Evolutionary conservation across 2,888 invertebrate genomes (phyloP), one percentile per base, ranked within the genome.

Genomic region (Caradrina clavipalpis): DNA sequence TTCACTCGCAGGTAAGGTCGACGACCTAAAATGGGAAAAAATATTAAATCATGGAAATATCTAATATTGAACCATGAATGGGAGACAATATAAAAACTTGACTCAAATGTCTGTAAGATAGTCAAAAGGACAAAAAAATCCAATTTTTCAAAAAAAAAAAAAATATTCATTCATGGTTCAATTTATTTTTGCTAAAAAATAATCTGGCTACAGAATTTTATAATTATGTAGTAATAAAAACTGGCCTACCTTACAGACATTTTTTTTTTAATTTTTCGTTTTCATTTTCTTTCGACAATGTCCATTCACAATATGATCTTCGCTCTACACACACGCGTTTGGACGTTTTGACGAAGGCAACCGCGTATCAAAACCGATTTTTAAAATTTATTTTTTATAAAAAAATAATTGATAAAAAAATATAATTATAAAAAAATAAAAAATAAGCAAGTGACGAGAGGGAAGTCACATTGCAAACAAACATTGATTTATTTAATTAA

Each of bases 211-310:
- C 76, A 79, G 67, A 85, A 84, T 78, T 83, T 69, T 69, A 74
- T 78, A 85, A 84, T 78, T 83, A 68, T 69, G 73, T 78, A 90
- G 86, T 82, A 90, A 90, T 86, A 86, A 88, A 95, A 90, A 87
- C 86, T 77, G 94, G 95, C 96, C 95, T 96, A 96, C 96, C 96
- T 96, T 95, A 96, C 95, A 96, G 95, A 96, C 95, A 95, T 94
- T 94, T 93, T 89, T 65, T 88, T 81, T 49, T 21, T 39, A 54
- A 31, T 60, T 11, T 55, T 81, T 51, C 64, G 77, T 82, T 86
- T 86, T 88, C 89, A 70, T 82, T 49, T 50, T 69, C 42, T 31
- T 69, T 69, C 81, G 78, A 87, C 93, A 95, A 94, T 93, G 92
- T 92, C 94, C 93, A 94, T 95, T 95, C 95, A 94, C 95, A 94